Conservation (phyloP, 1,140 invertebrate genomes). For the Wasmannia auropunctata region DNA sequence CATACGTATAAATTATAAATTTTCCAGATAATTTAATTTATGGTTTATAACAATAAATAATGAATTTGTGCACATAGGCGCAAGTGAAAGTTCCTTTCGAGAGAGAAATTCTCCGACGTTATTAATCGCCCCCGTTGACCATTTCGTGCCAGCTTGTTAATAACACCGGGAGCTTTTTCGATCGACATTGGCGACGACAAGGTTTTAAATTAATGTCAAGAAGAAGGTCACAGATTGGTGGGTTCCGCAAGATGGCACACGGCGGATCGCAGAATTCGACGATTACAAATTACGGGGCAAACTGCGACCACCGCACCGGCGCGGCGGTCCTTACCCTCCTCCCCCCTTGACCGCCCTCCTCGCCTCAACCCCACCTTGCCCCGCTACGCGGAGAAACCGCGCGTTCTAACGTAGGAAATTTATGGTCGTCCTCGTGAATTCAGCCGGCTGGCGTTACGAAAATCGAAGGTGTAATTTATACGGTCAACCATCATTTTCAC, state of each 20-base stretch:
- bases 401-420: constrained; percentile 65
- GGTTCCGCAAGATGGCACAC: constrained; percentile 49
- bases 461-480: constrained; percentile 73
- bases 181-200: constrained; percentile 45
- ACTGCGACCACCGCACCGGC: constrained; percentile 51
- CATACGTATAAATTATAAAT: neutral
- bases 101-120: neutral
- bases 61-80: neutral
- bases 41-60: constrained; percentile 16
- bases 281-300: constrained; percentile 68
- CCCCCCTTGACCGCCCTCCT: neutral
- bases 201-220: constrained; percentile 59
- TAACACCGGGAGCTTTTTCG: constrained; percentile 60
- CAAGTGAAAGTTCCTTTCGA: neutral
- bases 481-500: constrained; percentile 65
- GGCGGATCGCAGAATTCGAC: constrained; percentile 49
- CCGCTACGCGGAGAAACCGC: constrained; percentile 38
- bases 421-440: constrained; percentile 68
- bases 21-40: neutral
- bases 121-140: constrained; percentile 41
- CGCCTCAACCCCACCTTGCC: too few relatives aligned
- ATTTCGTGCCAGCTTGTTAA: constrained; percentile 51
- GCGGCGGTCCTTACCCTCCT: neutral
- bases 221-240: constrained; percentile 46
- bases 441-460: constrained; percentile 66